Evolutionary conservation across 2,113 vertebrate genomes (phyloP).

Genomic region (Myiozetetes cayanensis): DNA sequence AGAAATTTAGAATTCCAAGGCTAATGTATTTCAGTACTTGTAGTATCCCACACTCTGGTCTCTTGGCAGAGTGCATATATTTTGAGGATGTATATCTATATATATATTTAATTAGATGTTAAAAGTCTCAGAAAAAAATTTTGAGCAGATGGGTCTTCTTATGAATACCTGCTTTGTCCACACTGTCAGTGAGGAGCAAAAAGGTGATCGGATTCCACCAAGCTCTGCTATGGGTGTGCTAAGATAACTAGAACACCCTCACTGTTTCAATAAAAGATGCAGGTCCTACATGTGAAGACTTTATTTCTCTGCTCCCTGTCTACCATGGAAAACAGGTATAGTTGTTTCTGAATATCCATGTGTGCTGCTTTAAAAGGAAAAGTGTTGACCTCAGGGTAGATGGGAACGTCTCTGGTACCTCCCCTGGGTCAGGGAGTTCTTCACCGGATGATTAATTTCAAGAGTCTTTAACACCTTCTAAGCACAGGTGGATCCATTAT

Average conservation of each 20-base stretch:
- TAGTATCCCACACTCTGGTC: background rate
- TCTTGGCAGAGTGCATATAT: background rate
- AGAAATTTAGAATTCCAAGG: background rate
- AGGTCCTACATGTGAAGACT: background rate
- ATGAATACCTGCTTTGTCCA: background rate
- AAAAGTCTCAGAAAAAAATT: background rate
- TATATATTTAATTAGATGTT: background rate
- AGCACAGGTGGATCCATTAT: too few species aligned
- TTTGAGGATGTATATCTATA: background rate
- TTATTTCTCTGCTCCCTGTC: background rate
- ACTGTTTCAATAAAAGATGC: fast-evolving
- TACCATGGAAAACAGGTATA: background rate
- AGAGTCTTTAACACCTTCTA: too few species aligned
- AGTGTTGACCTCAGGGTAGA: too few species aligned
- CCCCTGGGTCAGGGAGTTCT: too few species aligned
- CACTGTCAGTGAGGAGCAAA: background rate
- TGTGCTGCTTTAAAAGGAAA: too few species aligned
- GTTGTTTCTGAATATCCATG: background rate
- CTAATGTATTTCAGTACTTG: background rate
- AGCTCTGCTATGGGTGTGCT: fast-evolving
- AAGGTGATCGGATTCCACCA: background rate
- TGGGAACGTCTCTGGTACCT: too few species aligned
- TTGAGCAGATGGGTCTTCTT: background rate
- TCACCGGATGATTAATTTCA: too few species aligned
- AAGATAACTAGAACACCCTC: background rate